Evolutionary conservation across 2,888 invertebrate species (phyloP), one percentile per base, ranked within the genome.

Genomic region (Elegia similella): DNA sequence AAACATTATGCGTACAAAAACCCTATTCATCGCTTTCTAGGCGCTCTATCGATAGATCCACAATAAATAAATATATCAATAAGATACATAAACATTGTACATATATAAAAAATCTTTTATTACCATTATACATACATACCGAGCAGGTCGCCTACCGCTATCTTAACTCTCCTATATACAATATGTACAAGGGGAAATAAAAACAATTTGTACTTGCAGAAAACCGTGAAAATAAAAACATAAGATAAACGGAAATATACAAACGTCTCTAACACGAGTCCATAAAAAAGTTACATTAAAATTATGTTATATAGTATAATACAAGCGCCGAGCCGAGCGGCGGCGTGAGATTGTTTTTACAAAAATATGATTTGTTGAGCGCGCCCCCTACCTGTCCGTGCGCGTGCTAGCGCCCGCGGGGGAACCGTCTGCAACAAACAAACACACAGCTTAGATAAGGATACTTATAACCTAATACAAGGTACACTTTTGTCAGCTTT

Each of bases 171-270:
- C 75, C 74, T 92, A 92, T 91, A 85, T 92, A 92, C 91, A 92
- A 81, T 92, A 92, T 92, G 84, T 92, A 92, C 92, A 92, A 72
- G 80, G 85, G 82, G 83, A 89, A 91, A 90, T 88, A 90, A 87
- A 90, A 91, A 91, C 88, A 90, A 89, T 92, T 92, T 92, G 92
- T 92, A 92, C 92, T 92, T 88, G 90, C 89, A 88, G 91, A 91
- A 83, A 88, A 88, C 80, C 79, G 86, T 88, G 83, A 86, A 81
- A 86, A 82, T 76, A 74, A 72, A 76, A 82, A 83, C 73, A 78
- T 69, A 78, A 77, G 69, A 69, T 74, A 80, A 84, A 86, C 77
- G 72, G 83, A 84, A 85, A 87, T 87, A 83, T 88, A 88, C 86
- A 88, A 75, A 76, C 55, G 59, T 61, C 69, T 63, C 66, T 69